phyloP scores from a whole-genome alignment of 2,888 invertebrate genomes.

The Zeuzera pyrina region DNA sequence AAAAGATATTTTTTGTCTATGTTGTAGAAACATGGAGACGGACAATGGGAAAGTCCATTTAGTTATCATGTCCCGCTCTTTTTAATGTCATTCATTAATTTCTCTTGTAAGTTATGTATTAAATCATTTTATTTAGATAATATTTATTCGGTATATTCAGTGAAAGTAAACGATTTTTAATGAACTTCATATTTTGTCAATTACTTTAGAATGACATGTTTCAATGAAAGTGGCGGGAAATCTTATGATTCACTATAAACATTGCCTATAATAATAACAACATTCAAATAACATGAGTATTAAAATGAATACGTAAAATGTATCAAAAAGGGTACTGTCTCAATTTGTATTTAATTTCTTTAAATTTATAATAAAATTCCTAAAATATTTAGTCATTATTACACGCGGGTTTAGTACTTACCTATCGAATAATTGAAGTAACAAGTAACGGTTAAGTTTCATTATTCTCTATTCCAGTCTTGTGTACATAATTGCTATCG shows the following conservation, averaged over 20 bases:
- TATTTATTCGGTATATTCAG: neutral
- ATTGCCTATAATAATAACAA: no score
- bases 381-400: no score
- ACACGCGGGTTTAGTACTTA: no score
- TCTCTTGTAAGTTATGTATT: neutral
- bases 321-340: neutral
- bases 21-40: slow-evolving; percentile 42
- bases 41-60: slow-evolving; percentile 58
- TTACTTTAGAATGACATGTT: neutral
- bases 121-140: neutral
- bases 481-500: no score
- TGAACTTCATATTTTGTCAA: neutral
- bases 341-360: neutral
- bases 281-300: no score
- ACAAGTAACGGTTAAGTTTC: no score
- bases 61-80: slow-evolving; percentile 64
- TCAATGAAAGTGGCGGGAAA: neutral
- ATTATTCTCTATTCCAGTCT: no score
- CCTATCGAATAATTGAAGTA: no score
- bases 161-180: neutral
- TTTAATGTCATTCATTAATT: slow-evolving; percentile 49
- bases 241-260: no score
- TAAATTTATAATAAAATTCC: no score
- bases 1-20: slow-evolving; percentile 17
- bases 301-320: no score